Conservation (phyloP, 2,888 invertebrate species). For the Pantelozetes paolii region DNA sequence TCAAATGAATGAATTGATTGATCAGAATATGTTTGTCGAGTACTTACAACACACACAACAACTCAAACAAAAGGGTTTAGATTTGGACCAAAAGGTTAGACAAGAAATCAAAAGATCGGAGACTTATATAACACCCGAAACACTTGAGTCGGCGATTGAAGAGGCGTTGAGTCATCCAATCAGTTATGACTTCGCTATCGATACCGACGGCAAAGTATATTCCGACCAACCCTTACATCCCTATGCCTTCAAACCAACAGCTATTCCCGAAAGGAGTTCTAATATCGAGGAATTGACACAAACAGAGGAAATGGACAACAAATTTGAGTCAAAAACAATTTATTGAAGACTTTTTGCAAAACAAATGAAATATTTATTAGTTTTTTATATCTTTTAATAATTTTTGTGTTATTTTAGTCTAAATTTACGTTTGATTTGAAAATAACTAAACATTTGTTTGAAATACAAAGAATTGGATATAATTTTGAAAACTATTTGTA, state of each 20-base stretch:
- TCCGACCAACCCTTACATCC: constrained; percentile 40
- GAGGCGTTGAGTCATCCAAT: constrained; percentile 39
- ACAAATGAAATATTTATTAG: background rate
- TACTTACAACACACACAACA: constrained; percentile 13
- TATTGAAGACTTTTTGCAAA: background rate
- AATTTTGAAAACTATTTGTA: no score
- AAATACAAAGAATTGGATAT: no score
- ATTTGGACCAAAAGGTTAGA: constrained; percentile 24
- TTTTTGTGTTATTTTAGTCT: background rate
- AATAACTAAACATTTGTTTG: no score
- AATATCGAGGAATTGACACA: constrained; percentile 32
- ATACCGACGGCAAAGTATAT: constrained; percentile 38
- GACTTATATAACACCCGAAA: constrained; percentile 41
- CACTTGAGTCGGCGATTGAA: constrained; percentile 38
- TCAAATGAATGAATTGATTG: background rate
- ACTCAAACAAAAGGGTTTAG: constrained; percentile 13
- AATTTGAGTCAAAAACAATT: constrained; percentile 5
- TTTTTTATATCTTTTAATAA: background rate
- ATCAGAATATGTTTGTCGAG: constrained; percentile 26
- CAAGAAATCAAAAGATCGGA: constrained; percentile 40
- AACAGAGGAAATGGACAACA: background rate
- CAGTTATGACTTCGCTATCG: constrained; percentile 42
- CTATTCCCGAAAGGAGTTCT: constrained; percentile 40
- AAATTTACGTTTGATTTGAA: no score
- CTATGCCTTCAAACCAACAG: constrained; percentile 41